These are phyloP conservation scores for Drosophila koepferae DNA, from an alignment of 2,888 invertebrate genomes.

Conservation along the genomic window DNA sequence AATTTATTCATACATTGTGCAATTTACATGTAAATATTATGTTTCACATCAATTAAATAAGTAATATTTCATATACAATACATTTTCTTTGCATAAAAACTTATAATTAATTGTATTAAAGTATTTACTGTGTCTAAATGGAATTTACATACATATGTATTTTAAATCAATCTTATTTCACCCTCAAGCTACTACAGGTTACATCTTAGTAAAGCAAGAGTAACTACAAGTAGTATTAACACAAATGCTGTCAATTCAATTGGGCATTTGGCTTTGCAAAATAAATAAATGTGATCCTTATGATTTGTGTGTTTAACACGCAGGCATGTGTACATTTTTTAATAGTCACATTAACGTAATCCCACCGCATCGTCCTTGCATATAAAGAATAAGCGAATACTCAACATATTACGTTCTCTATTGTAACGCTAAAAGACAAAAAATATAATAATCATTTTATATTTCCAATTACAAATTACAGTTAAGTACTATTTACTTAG, in stretches of 20 bases:
- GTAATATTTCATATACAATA: slow-evolving; percentile 53
- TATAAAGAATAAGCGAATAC: neutral
- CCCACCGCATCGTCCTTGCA: slow-evolving; percentile 15
- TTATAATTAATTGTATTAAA: slow-evolving; percentile 51
- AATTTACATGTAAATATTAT: slow-evolving; percentile 50
- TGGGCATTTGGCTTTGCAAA: slow-evolving; percentile 58
- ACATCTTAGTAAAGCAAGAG: slow-evolving; percentile 43
- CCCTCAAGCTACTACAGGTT: slow-evolving; percentile 47
- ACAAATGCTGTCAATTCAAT: slow-evolving; percentile 68
- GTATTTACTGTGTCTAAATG: slow-evolving; percentile 68
- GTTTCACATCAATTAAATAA: slow-evolving; percentile 54
- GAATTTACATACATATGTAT: slow-evolving; percentile 51
- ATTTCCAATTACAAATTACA: neutral
- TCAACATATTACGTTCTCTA: neutral
- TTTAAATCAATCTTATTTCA: slow-evolving; percentile 48
- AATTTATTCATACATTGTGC: slow-evolving; percentile 57
- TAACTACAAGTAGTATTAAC: slow-evolving; percentile 47
- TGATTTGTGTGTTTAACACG: slow-evolving; percentile 43
- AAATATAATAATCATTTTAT: neutral
- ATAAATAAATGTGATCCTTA: slow-evolving; percentile 38
- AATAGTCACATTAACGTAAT: slow-evolving; percentile 17
- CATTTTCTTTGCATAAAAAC: slow-evolving; percentile 49
- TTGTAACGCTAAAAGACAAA: slow-evolving; percentile 7
- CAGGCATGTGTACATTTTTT: slow-evolving; percentile 6
- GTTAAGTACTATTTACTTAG: slow-evolving; percentile 31